Evolutionary conservation across 2,888 invertebrate species (phyloP).

Genomic region (Sialis fuliginosa): DNA sequence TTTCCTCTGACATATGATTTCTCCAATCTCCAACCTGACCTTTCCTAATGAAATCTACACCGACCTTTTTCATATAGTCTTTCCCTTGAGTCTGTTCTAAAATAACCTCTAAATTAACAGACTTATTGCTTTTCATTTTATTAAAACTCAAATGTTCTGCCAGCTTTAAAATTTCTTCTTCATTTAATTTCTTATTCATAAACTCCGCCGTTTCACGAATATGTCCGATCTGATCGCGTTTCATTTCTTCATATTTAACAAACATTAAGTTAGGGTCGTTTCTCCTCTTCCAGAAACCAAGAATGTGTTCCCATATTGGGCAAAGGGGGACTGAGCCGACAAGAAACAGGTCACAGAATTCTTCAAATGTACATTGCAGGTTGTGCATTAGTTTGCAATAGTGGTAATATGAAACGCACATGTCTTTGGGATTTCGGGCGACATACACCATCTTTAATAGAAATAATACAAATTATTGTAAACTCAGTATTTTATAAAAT

Average conservation of each 20-base stretch:
- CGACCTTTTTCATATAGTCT: conserved; percentile 13
- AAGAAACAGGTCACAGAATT: conserved; percentile 37
- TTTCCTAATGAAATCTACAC: conserved; percentile 14
- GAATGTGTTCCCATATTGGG: conserved; percentile 18
- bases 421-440: conserved; percentile 47
- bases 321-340: conserved; percentile 21
- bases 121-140: conserved; percentile 31
- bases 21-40: conserved; percentile 16
- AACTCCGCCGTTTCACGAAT: conserved; percentile 25
- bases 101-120: conserved; percentile 24
- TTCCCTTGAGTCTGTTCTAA: conserved; percentile 4
- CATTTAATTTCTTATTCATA: conserved; percentile 20
- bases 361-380: conserved; percentile 27
- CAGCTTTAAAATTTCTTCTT: conserved; percentile 22
- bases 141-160: conserved; percentile 29
- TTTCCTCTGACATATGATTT: conserved; percentile 13
- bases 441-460: conserved; percentile 43
- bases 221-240: conserved; percentile 24
- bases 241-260: conserved; percentile 19
- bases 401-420: conserved; percentile 44
- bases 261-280: conserved; percentile 19
- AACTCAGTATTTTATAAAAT: not conserved
- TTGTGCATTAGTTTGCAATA: conserved; percentile 36
- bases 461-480: conserved; percentile 7
- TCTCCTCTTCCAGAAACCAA: conserved; percentile 19